Percentiles rank a stretch among this genome's conserved stretches.
These are phyloP conservation scores for Cherax quadricarinatus DNA, from an alignment of 1,140 invertebrate genomes.

Conservation along the genomic window DNA sequence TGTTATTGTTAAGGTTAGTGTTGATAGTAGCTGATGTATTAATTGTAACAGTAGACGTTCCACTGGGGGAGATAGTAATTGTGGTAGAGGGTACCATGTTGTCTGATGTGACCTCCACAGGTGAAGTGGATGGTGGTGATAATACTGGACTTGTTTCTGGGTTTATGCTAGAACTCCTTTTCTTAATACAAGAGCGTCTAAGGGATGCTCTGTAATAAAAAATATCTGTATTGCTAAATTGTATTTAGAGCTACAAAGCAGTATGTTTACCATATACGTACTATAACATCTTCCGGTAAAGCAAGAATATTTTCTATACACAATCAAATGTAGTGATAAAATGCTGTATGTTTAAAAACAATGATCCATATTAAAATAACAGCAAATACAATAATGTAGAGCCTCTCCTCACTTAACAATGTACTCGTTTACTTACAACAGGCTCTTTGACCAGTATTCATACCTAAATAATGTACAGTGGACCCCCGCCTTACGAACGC, in stretches of 20 bases:
- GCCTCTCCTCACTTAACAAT: too few relatives aligned
- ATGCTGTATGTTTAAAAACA: too few relatives aligned
- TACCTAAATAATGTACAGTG: too few relatives aligned
- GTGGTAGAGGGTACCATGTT: slow-evolving; percentile 43
- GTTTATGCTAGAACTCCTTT: slow-evolving; percentile 11
- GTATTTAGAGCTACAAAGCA: neutral
- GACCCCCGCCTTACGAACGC: too few relatives aligned
- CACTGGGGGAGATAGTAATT: slow-evolving; percentile 57
- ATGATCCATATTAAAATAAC: too few relatives aligned
- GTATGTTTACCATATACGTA: too few relatives aligned
- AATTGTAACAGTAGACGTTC: slow-evolving; percentile 47
- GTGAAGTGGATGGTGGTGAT: slow-evolving; percentile 29
- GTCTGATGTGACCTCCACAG: neutral
- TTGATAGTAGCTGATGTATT: slow-evolving; percentile 21
- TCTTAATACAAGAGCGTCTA: slow-evolving; percentile 11
- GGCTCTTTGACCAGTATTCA: too few relatives aligned
- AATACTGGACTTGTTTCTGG: neutral
- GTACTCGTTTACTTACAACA: too few relatives aligned
- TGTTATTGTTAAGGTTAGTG: neutral
- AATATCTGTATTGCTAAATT: neutral
- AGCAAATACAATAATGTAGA: too few relatives aligned
- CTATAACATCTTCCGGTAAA: too few relatives aligned
- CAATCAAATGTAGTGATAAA: too few relatives aligned
- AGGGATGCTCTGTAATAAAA: slow-evolving; percentile 32
- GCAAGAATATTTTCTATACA: too few relatives aligned